phyloP scores from a whole-genome alignment of 2,797 vertebrate genomes.

The Schizopygopsis malacanthus region DNA sequence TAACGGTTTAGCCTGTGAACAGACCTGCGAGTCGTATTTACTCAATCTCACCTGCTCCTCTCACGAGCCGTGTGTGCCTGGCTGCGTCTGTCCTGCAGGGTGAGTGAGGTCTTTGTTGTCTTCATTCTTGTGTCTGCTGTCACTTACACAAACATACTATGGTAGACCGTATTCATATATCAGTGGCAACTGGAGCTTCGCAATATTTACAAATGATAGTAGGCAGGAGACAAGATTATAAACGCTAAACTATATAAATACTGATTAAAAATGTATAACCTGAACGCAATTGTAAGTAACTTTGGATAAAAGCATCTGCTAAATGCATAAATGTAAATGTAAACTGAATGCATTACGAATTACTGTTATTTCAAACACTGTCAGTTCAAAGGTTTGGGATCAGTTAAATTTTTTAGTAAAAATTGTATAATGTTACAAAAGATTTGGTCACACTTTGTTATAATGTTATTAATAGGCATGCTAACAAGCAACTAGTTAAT shows the following conservation, averaged over 20 bases:
- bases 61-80: constrained; percentile 87
- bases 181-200: neutral
- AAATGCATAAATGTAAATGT: too few relatives aligned
- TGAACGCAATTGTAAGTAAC: too few relatives aligned
- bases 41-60: constrained; percentile 88
- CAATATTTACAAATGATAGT: neutral
- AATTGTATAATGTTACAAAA: neutral
- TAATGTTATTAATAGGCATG: neutral
- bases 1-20: constrained; percentile 82
- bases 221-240: neutral
- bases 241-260: neutral
- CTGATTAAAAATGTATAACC: too few relatives aligned
- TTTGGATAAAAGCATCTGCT: too few relatives aligned
- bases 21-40: constrained; percentile 91
- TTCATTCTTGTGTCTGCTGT: neutral
- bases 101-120: constrained; percentile 72
- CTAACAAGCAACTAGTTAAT: neutral
- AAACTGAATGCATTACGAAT: neutral
- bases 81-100: constrained; percentile 90
- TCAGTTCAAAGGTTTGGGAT: neutral
- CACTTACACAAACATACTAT: neutral
- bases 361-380: neutral
- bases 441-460: too few relatives aligned
- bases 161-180: neutral
- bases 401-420: neutral